Percentiles rank a stretch among this genome's conserved stretches.
phyloP scores from a whole-genome alignment of 35 echinoderm and acorn worm genomes.

The Amphiura filiformis region DNA sequence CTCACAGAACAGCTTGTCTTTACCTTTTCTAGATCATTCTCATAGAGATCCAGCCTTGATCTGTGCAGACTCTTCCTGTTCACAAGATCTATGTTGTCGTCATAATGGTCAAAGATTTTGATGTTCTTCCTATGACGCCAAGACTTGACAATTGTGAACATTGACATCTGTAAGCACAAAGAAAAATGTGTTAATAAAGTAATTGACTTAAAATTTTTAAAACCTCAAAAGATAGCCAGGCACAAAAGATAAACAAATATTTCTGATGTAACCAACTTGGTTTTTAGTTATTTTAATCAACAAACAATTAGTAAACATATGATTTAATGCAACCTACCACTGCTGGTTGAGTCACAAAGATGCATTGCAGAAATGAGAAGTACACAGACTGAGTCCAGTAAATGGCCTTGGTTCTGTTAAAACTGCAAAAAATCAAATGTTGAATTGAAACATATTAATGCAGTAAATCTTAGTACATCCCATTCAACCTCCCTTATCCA shows the following conservation, averaged over 20 bases:
- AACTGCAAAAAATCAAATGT: conserved; percentile 47
- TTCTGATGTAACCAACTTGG: no score
- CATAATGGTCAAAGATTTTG: conserved; percentile 91
- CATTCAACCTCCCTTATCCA: no score
- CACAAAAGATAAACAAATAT: no score
- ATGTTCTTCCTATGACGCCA: conserved; percentile 77
- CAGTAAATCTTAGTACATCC: no score
- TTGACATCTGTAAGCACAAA: conserved; percentile 78
- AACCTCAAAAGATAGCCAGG: neutral
- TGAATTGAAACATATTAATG: no score
- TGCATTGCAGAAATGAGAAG: conserved; percentile 94
- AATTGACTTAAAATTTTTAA: neutral
- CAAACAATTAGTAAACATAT: no score
- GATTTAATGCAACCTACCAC: conserved; percentile 91
- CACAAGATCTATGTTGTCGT: conserved; percentile 86
- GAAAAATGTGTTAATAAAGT: neutral
- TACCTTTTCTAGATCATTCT: conserved; percentile 60
- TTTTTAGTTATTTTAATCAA: no score
- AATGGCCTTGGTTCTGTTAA: conserved; percentile 72
- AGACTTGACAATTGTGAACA: conserved; percentile 82
- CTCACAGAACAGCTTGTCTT: no score
- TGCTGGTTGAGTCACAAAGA: conserved; percentile 89
- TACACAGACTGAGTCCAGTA: conserved; percentile 95
- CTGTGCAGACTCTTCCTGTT: conserved; percentile 44
- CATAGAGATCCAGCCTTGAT: conserved; percentile 43